Percentiles rank a stretch among this genome's conserved stretches.
Evolutionary conservation across 2,888 invertebrate genomes (phyloP).

Genomic region (Podotricha telesiphe): DNA sequence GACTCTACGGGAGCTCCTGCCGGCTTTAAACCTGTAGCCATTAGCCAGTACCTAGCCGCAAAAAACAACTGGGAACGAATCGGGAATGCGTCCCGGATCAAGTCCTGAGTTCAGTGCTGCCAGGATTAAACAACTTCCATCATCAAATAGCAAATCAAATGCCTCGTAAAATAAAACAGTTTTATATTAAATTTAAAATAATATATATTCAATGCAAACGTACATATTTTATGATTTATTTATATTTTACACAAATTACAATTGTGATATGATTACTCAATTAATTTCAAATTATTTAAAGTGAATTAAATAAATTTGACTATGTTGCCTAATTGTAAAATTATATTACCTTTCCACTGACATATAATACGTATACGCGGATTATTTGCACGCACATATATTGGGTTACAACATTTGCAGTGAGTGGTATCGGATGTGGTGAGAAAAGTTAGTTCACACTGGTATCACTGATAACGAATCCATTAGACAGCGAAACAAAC

Average conservation of each 20-base stretch:
- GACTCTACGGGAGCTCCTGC: conserved; percentile 44
- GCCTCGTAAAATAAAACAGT: background rate
- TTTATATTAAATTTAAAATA: background rate
- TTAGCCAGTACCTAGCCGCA: conserved; percentile 78
- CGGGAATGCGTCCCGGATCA: conserved; percentile 79
- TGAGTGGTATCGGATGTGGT: conserved; percentile 28
- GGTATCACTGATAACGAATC: conserved; percentile 58
- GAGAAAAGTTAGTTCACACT: conserved; percentile 41
- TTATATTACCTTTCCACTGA: conserved; percentile 15
- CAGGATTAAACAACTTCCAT: conserved; percentile 46
- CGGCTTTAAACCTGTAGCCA: conserved; percentile 76
- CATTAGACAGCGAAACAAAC: conserved; percentile 66
- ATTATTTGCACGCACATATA: conserved; percentile 24
- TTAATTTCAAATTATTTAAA: background rate
- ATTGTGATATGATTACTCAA: background rate
- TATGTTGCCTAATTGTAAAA: background rate
- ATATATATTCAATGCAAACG: background rate
- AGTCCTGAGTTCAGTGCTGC: conserved; percentile 61
- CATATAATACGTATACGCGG: conserved; percentile 5
- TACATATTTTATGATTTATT: background rate
- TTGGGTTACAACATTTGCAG: conserved; percentile 32
- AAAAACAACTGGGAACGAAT: conserved; percentile 83
- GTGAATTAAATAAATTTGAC: background rate
- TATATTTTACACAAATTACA: background rate
- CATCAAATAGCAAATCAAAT: conserved; percentile 3